phyloP scores from a whole-genome alignment of 1,140 invertebrate genomes.

The Leptinotarsa undecemlineata region DNA sequence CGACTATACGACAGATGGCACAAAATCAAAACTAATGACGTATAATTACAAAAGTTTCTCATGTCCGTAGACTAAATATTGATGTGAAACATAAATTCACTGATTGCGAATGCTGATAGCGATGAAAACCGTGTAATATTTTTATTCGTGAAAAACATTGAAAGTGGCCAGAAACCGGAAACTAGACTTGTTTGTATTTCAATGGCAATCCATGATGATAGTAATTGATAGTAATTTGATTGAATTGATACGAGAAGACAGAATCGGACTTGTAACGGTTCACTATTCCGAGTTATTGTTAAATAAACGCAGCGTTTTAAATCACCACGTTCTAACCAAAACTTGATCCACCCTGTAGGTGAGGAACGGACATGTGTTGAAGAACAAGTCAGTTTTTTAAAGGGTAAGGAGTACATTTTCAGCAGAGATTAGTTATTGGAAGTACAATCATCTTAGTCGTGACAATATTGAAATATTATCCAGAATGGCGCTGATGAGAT shows the following conservation, averaged over 20 bases:
- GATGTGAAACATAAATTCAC: not conserved
- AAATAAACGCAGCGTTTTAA: not conserved
- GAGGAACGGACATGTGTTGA: not conserved
- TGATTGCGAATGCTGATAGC: not conserved
- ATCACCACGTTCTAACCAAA: not conserved
- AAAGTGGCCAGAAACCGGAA: not conserved
- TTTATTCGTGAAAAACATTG: not conserved
- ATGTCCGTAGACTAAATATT: not conserved
- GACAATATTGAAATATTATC: too few species aligned
- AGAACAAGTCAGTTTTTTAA: not conserved
- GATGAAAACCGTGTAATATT: not conserved
- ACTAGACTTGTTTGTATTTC: not conserved
- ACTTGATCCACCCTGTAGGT: too few species aligned
- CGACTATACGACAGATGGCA: not conserved
- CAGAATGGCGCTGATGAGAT: too few species aligned
- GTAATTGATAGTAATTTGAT: slow-evolving; percentile 6
- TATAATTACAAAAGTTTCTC: not conserved
- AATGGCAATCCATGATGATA: not conserved
- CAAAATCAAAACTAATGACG: not conserved
- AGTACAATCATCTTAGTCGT: too few species aligned
- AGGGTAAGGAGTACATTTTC: not conserved
- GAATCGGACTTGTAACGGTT: not conserved
- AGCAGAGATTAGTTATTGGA: not conserved
- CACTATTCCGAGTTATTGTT: not conserved
- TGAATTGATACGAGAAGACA: not conserved